Percentiles rank a stretch among this genome's conserved stretches.
These are phyloP conservation scores for Ophion obscuratus DNA, from an alignment of 2,888 invertebrate genomes.

Conservation along the genomic window DNA sequence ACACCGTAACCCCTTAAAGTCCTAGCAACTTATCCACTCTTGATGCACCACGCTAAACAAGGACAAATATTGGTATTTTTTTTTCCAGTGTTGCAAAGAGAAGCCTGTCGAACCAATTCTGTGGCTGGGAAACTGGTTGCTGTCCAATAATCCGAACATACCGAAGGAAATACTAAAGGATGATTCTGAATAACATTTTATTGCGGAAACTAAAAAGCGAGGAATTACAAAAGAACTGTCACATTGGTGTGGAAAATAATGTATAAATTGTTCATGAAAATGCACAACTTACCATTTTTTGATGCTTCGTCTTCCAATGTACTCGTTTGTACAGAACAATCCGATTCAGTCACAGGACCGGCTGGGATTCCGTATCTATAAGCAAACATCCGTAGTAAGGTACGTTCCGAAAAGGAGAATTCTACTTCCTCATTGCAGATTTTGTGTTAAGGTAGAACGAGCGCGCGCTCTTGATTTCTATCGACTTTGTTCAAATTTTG, in stretches of 20 bases:
- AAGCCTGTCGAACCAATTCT: conserved; percentile 91
- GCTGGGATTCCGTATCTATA: conserved; percentile 47
- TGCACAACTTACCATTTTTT: conserved; percentile 37
- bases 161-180: conserved; percentile 83
- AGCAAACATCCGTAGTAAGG: not conserved
- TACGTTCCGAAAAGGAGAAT: not conserved
- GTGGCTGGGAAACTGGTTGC: conserved; percentile 92
- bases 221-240: not conserved
- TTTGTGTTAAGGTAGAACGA: too few relatives aligned
- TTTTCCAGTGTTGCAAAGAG: conserved; percentile 87
- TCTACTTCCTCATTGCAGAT: too few relatives aligned
- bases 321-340: conserved; percentile 15
- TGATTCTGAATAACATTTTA: conserved; percentile 3
- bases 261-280: not conserved
- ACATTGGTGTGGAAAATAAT: not conserved
- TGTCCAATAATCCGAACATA: conserved; percentile 91
- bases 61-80: not conserved
- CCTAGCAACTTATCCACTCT: too few relatives aligned
- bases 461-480: too few relatives aligned
- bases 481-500: too few relatives aligned
- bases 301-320: not conserved
- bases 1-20: too few relatives aligned
- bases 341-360: not conserved
- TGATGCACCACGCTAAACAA: not conserved
- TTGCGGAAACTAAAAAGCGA: not conserved